Base-by-base conservation (phyloP, 2,888 invertebrate genomes). In the Sipunculus nudus region DNA sequence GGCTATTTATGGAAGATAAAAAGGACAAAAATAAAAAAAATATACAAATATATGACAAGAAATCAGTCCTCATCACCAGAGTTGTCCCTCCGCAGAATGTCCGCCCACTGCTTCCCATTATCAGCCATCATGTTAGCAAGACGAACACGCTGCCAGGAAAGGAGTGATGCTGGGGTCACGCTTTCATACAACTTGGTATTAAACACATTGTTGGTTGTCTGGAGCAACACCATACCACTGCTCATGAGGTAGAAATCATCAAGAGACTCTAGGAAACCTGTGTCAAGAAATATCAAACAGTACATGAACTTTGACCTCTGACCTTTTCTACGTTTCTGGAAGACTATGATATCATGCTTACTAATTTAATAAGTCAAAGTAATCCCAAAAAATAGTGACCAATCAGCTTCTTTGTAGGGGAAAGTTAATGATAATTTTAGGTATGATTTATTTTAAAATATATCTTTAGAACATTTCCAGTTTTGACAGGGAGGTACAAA, bases 131-230 rank as follows among this genome's bases (percentile, higher is more conserved):
- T 77, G 63, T 78, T 80, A 16, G 82, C 79, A 3, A 80, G 70
- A 35, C 80, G 66, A 8, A 80, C 78, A 26, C 83, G 61, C 52
- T 81, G 78, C 78, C 81, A 82, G 21, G 81, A 78, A 40, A 82
- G 69, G 38, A 83, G 61, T 3, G 78, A 74, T 31, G 75, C 48
- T 1, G 78, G 72, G 4, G 53, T 68, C 4, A 81, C 76, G 28
- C 61, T 55, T 23, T 75, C 55, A 61, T 79, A 80, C 46, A 81
- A 68, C 1, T 70, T 62, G 5, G 57, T 60, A 64, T 81, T 78
- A 66, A 77, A 79, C 4, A 81, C 68, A 52, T 73, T 77, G 67
- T 78, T 81, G 2, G 81, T 80, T 1, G 81, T 81, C 68, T 80
- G 79, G 21, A 81, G 65, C 75, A 81, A 74, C 4, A 81, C 78